Conservation (phyloP, 2,888 invertebrate species). For the Holacanthella duospinosa region DNA sequence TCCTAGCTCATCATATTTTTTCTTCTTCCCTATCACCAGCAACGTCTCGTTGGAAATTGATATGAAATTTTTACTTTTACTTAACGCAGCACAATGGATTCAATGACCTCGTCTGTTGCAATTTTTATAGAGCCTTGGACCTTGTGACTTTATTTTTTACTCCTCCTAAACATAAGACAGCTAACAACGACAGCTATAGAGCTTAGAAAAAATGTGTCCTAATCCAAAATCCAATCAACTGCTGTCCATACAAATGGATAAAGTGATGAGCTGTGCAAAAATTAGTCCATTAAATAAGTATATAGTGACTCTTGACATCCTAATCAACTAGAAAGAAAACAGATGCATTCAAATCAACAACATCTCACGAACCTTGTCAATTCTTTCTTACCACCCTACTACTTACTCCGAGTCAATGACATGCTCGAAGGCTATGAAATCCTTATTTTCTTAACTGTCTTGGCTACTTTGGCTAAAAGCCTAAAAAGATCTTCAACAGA, state of each 20-base stretch:
- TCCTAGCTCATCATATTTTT: not conserved
- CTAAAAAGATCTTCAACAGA: not conserved
- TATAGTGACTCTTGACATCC: not conserved
- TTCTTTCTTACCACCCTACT: not conserved
- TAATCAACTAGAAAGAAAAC: not conserved
- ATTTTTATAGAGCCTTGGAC: not conserved
- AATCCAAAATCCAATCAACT: not conserved
- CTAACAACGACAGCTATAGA: not conserved
- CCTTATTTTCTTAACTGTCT: not conserved
- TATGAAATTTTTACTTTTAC: not conserved
- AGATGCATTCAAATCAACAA: not conserved
- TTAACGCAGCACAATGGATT: too few species aligned
- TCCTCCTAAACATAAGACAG: too few species aligned
- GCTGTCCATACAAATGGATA: not conserved
- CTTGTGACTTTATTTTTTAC: not conserved
- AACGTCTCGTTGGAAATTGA: too few species aligned
- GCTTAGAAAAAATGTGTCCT: not conserved
- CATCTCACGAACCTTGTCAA: too few species aligned
- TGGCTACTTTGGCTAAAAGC: not conserved
- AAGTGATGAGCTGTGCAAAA: not conserved
- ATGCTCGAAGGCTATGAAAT: not conserved
- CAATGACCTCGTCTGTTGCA: conserved; percentile 7
- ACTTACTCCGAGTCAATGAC: not conserved
- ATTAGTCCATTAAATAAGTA: not conserved
- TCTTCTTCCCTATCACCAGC: not conserved